phyloP scores from a whole-genome alignment of 1,140 invertebrate species.

The Hypsibius dujardini region DNA sequence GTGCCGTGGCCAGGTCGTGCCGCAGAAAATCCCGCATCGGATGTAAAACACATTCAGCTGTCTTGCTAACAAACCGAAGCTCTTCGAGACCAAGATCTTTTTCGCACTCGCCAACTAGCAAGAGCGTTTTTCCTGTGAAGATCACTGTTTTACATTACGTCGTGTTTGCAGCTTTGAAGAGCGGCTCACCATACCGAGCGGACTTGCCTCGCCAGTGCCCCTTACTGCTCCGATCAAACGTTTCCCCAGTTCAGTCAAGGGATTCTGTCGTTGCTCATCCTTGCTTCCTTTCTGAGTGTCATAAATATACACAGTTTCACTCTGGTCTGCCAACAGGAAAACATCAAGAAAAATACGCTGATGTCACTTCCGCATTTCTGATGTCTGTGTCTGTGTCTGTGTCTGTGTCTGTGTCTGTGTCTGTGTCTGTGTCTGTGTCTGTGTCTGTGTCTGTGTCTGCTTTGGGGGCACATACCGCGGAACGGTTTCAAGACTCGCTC shows the following conservation, averaged over 20 bases:
- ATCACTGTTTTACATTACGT: not conserved
- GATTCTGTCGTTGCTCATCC: not conserved
- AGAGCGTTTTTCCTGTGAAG: not conserved
- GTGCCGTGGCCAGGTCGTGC: not conserved
- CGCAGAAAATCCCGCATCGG: conserved; percentile 8
- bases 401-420: too few relatives aligned
- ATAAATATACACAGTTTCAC: not conserved
- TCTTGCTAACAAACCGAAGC: not conserved
- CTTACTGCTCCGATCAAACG: not conserved
- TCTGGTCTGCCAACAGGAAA: not conserved
- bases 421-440: too few relatives aligned
- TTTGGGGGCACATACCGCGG: not conserved
- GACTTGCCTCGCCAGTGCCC: not conserved
- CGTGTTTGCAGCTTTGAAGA: not conserved
- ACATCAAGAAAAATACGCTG: too few relatives aligned
- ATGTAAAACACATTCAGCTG: not conserved
- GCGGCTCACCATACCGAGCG: not conserved
- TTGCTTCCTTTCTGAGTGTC: not conserved
- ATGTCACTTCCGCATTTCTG: too few relatives aligned
- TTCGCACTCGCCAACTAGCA: not conserved
- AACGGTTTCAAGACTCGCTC: conserved; percentile 4
- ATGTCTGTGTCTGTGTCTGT: too few relatives aligned
- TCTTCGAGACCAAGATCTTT: not conserved
- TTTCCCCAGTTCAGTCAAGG: not conserved
- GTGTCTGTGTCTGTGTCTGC: too few relatives aligned